These are phyloP conservation scores for Palythoa grandis DNA, from an alignment of 92 coral and sea anemone genomes.

Conservation along the genomic window DNA sequence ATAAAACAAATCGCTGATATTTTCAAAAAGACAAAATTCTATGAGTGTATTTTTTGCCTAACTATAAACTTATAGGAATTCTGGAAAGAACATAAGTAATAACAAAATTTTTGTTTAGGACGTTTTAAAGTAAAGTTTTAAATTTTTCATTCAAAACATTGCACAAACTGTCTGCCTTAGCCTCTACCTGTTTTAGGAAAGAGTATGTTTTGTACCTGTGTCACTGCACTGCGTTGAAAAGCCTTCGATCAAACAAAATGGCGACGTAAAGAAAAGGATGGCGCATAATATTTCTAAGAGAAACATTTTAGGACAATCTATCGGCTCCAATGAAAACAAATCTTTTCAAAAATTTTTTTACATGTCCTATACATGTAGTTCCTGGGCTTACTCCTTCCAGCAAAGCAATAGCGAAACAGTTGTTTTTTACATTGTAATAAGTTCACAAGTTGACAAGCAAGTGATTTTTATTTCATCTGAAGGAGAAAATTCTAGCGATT, in stretches of 20 bases:
- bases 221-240: conserved; percentile 27
- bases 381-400: too few species aligned
- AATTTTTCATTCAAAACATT: too few species aligned
- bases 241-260: conserved; percentile 2
- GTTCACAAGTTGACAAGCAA: background rate
- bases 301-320: background rate
- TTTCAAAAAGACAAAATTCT: too few species aligned
- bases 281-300: background rate
- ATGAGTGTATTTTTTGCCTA: too few species aligned
- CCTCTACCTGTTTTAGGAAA: too few species aligned
- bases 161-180: too few species aligned
- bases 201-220: background rate
- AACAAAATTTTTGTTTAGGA: too few species aligned
- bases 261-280: background rate
- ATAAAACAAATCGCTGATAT: too few species aligned
- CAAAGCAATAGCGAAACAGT: background rate
- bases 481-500: background rate
- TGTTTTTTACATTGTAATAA: background rate
- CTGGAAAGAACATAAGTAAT: too few species aligned
- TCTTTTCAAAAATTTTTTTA: background rate
- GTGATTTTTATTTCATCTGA: background rate
- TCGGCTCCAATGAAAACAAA: background rate
- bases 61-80: too few species aligned
- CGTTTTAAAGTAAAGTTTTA: too few species aligned
- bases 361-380: background rate